A percentile compares a stretch with the other conserved stretches of the same genome.
Conservation (phyloP, 2,797 vertebrate species). For the Xenopus petersii region DNA sequence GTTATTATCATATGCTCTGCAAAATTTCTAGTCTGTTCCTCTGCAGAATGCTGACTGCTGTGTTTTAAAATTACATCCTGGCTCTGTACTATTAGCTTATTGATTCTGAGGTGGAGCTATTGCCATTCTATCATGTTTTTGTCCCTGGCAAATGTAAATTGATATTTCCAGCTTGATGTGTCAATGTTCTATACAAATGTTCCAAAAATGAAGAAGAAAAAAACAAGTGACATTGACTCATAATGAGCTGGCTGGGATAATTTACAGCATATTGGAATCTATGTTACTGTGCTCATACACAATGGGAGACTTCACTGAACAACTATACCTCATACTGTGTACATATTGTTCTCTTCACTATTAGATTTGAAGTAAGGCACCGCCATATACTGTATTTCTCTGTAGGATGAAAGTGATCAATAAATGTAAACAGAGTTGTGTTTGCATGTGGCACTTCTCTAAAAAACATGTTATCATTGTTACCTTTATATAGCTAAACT, state of each 20-base stretch:
- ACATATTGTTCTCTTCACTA: not conserved
- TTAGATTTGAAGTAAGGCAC: too few relatives aligned
- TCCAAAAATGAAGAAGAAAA: not conserved
- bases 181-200: slow-evolving; percentile 9
- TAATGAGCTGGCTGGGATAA: slow-evolving; percentile 15
- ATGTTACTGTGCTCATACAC: too few relatives aligned
- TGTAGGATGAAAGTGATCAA: too few relatives aligned
- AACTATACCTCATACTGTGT: not conserved
- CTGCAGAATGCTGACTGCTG: slow-evolving; percentile 26
- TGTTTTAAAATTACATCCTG: slow-evolving; percentile 17
- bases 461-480: too few relatives aligned
- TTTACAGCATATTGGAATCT: not conserved
- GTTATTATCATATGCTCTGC: not conserved
- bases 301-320: not conserved
- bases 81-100: not conserved
- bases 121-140: slow-evolving; percentile 25
- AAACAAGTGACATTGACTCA: not conserved
- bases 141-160: slow-evolving; percentile 20
- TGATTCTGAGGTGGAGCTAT: not conserved
- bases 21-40: slow-evolving; percentile 5
- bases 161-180: slow-evolving; percentile 24
- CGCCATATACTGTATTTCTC: too few relatives aligned
- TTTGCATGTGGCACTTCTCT: too few relatives aligned
- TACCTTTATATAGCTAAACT: too few relatives aligned
- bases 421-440: too few relatives aligned